Percentiles rank a stretch among this genome's conserved stretches.
phyloP scores from a whole-genome alignment of 2,888 invertebrate species.

The Ceraclea dissimilis region DNA sequence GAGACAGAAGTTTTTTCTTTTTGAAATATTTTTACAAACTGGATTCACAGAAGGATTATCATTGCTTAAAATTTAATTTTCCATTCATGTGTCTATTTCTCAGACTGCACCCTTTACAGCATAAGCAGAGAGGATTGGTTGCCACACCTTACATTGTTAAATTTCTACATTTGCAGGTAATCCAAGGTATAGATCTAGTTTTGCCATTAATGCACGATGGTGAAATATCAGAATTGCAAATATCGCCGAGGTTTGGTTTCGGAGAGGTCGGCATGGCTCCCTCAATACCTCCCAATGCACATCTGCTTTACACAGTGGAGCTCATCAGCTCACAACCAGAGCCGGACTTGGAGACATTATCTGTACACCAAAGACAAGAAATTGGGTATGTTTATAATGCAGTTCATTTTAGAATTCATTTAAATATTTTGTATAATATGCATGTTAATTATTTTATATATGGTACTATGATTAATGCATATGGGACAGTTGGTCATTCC shows the following conservation, averaged over 20 bases:
- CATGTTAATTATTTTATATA: no score
- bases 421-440: background rate
- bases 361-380: conserved; percentile 59
- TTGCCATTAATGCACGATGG: conserved; percentile 78
- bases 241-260: conserved; percentile 76
- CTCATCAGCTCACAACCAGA: conserved; percentile 61
- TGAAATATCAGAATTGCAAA: conserved; percentile 65
- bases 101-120: no score
- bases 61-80: no score
- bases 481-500: no score
- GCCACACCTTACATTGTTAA: no score
- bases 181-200: conserved; percentile 80
- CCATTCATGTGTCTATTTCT: no score
- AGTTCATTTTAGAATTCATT: background rate
- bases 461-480: no score
- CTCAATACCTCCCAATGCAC: conserved; percentile 57
- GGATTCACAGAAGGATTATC: no score
- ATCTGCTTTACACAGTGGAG: conserved; percentile 63
- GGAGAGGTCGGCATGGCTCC: conserved; percentile 64
- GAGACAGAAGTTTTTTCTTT: no score
- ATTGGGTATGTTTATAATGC: conserved; percentile 70
- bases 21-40: no score
- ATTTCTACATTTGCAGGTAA: conserved; percentile 38
- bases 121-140: no score
- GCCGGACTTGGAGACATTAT: conserved; percentile 58